These are phyloP conservation scores for Melipona bicolor DNA, from an alignment of 2,888 invertebrate genomes.

Conservation along the genomic window DNA sequence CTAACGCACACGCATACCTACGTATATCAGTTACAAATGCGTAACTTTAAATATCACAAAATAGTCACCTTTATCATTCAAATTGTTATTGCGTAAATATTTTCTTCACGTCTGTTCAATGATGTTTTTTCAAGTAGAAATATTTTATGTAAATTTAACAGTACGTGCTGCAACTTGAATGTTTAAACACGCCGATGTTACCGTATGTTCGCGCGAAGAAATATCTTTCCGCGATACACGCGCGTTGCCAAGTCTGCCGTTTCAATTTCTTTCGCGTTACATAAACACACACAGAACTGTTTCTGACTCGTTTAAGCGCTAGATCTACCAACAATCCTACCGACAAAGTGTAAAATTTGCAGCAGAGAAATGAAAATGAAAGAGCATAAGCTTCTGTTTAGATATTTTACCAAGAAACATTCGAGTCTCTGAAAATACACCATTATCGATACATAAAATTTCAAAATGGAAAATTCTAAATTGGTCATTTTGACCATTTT, in stretches of 20 bases:
- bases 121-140: background rate
- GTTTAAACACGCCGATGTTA: background rate
- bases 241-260: background rate
- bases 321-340: too few species aligned
- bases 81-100: background rate
- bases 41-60: background rate
- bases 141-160: conserved; percentile 1
- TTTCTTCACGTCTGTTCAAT: background rate
- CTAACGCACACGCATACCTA: too few species aligned
- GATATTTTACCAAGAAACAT: too few species aligned
- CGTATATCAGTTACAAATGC: too few species aligned
- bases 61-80: conserved; percentile 1
- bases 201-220: background rate
- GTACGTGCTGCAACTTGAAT: too few species aligned
- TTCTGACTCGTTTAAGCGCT: background rate
- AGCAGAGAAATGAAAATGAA: background rate
- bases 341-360: background rate
- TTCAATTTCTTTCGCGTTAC: conserved; percentile 2
- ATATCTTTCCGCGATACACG: background rate
- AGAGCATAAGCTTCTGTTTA: too few species aligned
- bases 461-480: too few species aligned
- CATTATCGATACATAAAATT: too few species aligned
- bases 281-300: background rate
- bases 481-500: too few species aligned
- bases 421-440: too few species aligned